These are phyloP conservation scores for Alitta virens DNA, from an alignment of 2,888 invertebrate species.

Conservation along the genomic window DNA sequence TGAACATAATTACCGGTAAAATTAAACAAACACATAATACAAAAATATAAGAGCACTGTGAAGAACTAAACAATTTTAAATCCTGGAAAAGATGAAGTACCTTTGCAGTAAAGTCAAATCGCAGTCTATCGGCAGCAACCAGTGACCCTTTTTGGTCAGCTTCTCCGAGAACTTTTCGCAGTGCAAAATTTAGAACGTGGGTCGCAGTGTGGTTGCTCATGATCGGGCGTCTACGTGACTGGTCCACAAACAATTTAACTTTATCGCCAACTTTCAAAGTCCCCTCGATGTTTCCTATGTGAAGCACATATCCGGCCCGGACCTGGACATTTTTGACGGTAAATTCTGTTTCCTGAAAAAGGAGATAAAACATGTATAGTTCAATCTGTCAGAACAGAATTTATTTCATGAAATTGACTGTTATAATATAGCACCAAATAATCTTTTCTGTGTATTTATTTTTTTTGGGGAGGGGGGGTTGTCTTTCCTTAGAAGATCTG, in stretches of 20 bases:
- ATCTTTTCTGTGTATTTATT: no score
- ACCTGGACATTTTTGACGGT: constrained; percentile 77
- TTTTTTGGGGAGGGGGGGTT: no score
- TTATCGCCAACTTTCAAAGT: constrained; percentile 80
- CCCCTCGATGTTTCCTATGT: constrained; percentile 86
- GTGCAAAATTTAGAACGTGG: constrained; percentile 91
- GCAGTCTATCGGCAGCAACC: constrained; percentile 91
- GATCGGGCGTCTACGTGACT: constrained; percentile 77
- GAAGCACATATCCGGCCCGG: constrained; percentile 91
- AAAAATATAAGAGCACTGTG: no score
- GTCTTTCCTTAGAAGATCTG: no score
- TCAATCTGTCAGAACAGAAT: no score
- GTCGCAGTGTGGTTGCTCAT: constrained; percentile 99
- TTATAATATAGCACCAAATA: no score
- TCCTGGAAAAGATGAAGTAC: no score
- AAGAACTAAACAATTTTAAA: no score
- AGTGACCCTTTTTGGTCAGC: constrained; percentile 95
- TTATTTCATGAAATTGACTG: no score
- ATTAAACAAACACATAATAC: no score
- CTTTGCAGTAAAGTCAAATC: constrained; percentile 88
- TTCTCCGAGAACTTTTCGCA: constrained; percentile 83
- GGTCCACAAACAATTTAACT: constrained; percentile 78
- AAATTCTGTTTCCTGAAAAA: constrained; percentile 72
- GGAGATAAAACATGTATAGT: not conserved
- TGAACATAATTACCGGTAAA: no score